A percentile compares a stretch with the other conserved stretches of the same genome.
Conservation (phyloP, 53 echinoderm and acorn worm species). For the Paracentrotus lividus region DNA sequence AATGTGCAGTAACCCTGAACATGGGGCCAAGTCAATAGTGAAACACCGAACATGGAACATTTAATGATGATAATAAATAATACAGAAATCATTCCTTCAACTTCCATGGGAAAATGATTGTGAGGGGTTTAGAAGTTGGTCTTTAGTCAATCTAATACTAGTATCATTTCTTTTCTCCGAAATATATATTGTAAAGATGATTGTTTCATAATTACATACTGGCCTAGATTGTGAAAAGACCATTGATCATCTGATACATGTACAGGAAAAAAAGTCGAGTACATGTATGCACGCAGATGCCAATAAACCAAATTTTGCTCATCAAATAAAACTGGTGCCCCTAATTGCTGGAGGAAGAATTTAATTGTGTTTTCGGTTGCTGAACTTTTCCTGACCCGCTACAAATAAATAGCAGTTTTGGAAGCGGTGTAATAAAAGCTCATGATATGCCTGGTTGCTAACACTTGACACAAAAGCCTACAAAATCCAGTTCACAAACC, state of each 20-base stretch:
- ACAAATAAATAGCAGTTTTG: not conserved
- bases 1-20: too few species aligned
- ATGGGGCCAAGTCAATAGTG: too few species aligned
- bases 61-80: too few species aligned
- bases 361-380: conserved; percentile 11
- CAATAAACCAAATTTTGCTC: not conserved
- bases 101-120: too few species aligned
- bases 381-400: conserved; percentile 44
- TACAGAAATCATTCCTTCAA: too few species aligned
- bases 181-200: not conserved
- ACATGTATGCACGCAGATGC: not conserved
- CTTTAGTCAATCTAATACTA: too few species aligned
- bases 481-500: not conserved
- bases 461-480: not conserved
- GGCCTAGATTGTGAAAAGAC: too few species aligned
- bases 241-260: too few species aligned
- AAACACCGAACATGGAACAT: too few species aligned
- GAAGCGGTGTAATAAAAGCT: not conserved
- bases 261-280: not conserved
- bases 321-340: not conserved
- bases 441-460: not conserved
- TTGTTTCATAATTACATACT: too few species aligned
- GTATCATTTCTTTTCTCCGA: not conserved
- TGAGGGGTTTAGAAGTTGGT: too few species aligned
- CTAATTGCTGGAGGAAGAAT: not conserved